Percentiles rank a stretch among this genome's conserved stretches.
phyloP scores from a whole-genome alignment of 2,113 vertebrate genomes.

The Galemys pyrenaicus region DNA sequence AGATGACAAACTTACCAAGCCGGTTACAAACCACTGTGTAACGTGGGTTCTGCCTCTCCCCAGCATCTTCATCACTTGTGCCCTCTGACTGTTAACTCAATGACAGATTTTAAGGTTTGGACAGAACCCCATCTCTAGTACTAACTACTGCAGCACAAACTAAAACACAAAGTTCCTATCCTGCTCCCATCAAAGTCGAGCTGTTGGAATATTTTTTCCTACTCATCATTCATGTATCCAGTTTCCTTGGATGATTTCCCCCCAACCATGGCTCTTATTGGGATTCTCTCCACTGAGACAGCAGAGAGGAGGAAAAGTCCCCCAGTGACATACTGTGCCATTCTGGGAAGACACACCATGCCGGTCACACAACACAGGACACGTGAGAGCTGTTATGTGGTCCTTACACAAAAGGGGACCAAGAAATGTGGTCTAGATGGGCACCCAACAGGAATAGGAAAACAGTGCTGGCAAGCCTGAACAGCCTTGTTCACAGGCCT shows the following conservation, averaged over 20 bases:
- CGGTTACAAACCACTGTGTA: not conserved
- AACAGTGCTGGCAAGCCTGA: not conserved
- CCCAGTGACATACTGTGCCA: not conserved
- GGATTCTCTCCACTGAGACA: not conserved
- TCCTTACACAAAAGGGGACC: not conserved
- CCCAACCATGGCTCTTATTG: not conserved
- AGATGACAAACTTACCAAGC: not conserved
- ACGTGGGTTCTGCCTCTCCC: not conserved
- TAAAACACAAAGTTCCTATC: not conserved
- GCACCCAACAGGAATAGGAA: not conserved
- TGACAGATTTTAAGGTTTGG: not conserved
- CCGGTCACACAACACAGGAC: not conserved
- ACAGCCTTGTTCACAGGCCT: not conserved
- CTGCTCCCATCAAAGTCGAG: not conserved
- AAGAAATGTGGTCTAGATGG: not conserved
- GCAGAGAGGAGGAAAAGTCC: not conserved
- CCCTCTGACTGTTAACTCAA: not conserved
- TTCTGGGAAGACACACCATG: not conserved
- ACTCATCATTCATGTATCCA: not conserved
- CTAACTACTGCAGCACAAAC: not conserved
- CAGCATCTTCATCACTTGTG: not conserved
- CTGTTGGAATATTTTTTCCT: not conserved
- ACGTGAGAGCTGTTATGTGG: not conserved
- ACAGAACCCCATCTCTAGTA: not conserved
- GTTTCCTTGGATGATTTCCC: not conserved